A percentile compares a stretch with the other conserved stretches of the same genome.
These are phyloP conservation scores for Drosophila prostipennis DNA, from an alignment of 2,888 invertebrate species.

Conservation along the genomic window DNA sequence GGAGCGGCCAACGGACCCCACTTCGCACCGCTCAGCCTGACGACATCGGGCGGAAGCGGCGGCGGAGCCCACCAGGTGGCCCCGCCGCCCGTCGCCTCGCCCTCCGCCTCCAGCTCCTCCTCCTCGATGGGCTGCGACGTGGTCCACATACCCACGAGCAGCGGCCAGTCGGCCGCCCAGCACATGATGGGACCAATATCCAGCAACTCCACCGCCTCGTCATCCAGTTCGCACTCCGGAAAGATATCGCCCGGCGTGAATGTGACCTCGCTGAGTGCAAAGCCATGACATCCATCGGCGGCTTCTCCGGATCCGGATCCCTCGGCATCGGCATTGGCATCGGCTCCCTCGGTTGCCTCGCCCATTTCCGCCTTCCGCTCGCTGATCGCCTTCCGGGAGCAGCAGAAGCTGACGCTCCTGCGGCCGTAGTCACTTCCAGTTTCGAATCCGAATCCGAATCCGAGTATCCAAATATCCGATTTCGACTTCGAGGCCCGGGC, in stretches of 20 bases:
- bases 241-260: conserved; percentile 83
- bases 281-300: conserved; percentile 83
- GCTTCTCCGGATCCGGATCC: conserved; percentile 65
- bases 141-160: conserved; percentile 78
- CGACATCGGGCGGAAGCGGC: conserved; percentile 72
- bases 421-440: conserved; percentile 75
- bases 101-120: conserved; percentile 85
- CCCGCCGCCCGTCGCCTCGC: conserved; percentile 85
- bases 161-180: conserved; percentile 56
- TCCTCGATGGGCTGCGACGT: conserved; percentile 84
- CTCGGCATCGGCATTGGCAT: not conserved
- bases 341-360: conserved; percentile 49
- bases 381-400: conserved; percentile 83
- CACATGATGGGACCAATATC: conserved; percentile 81
- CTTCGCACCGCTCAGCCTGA: conserved; percentile 83
- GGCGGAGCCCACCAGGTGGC: conserved; percentile 68
- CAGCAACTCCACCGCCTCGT: conserved; percentile 82
- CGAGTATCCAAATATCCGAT: conserved; percentile 7
- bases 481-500: conserved; percentile 52
- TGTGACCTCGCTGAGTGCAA: conserved; percentile 80
- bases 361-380: conserved; percentile 83
- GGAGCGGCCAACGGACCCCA: conserved; percentile 82
- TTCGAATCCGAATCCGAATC: conserved; percentile 19
- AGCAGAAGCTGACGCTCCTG: conserved; percentile 81
- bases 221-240: conserved; percentile 83